Evolutionary conservation across 2,888 invertebrate genomes (phyloP), one percentile per base, ranked within the genome.

Genomic region (Campoletis raptor): DNA sequence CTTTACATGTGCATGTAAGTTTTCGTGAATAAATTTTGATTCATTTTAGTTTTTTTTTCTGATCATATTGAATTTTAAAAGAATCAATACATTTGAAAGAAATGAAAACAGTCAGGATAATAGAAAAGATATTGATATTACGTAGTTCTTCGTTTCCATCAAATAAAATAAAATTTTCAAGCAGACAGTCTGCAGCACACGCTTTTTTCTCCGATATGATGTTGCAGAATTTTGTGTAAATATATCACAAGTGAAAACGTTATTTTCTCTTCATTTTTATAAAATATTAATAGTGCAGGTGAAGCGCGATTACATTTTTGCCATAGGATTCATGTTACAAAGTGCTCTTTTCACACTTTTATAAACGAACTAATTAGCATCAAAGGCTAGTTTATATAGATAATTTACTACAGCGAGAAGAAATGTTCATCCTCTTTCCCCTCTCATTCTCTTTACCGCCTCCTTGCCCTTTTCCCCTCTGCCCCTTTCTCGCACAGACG

Each of bases 361-460:
- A 30, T 77, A 66, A 37, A 36, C 66, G 37, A 66, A 77, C 67
- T 67, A 52, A 52, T 78, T 52, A 78, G 21, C 30, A 21, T 67
- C 37, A 48, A 52, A 45, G 37, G 7, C 4, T 30, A 67, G 61
- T 24, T 73, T 21, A 18, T 40, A 15, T 48, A 36, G 36, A 30
- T 42, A 79, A 79, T 54, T 18, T 15, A n/a, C 45, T 40, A 42
- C 21, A 21, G 45, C 24, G n/a, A 24, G 57, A 48, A 45, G 24
- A 45, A 45, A 45, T 70, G 24, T 42, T 45, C 57, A 36, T 30
- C 42, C 73, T 61, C 24, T 61, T 61, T 37, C 36, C 36, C 36
- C 2, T 72, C 48, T 8, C 24, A 24, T 52, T 24, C 72, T 24
- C 36, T 21, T 21, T 7, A 0, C 9, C 52, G 30, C 45, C 36